phyloP scores from a whole-genome alignment of 2,113 vertebrate species.

The Crotalus helleri region DNA sequence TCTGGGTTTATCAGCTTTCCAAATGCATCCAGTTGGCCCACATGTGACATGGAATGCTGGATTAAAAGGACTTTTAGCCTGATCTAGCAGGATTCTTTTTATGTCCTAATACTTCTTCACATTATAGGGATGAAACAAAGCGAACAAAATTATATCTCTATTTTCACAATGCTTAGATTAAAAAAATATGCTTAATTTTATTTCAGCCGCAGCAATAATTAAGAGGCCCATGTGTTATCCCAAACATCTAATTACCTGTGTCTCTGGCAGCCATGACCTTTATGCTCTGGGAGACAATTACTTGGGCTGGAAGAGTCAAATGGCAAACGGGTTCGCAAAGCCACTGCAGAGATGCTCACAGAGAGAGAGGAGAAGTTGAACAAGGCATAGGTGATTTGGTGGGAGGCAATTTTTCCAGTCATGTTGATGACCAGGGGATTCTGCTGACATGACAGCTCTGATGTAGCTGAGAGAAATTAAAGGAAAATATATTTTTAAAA shows the following conservation, averaged over 20 bases:
- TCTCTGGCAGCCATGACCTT: slow-evolving; percentile 68
- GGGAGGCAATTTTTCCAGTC: slow-evolving; percentile 67
- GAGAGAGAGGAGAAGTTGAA: slow-evolving; percentile 82
- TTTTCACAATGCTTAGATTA: not conserved
- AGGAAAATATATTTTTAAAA: not conserved
- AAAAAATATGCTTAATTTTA: not conserved
- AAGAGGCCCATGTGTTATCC: not conserved
- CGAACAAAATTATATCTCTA: not conserved
- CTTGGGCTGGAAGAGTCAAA: slow-evolving; percentile 67
- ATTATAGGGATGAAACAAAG: not conserved
- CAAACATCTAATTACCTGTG: slow-evolving; percentile 61
- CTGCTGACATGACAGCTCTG: slow-evolving; percentile 82
- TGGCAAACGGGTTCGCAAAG: slow-evolving; percentile 76
- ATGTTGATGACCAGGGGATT: slow-evolving; percentile 84
- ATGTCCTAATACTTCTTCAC: not conserved
- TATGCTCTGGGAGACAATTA: slow-evolving; percentile 74
- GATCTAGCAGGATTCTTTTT: not conserved
- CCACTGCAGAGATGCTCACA: slow-evolving; percentile 84
- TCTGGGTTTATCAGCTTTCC: not conserved
- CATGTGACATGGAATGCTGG: not conserved
- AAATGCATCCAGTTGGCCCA: not conserved
- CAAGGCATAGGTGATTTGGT: slow-evolving; percentile 68
- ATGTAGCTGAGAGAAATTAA: slow-evolving; percentile 67
- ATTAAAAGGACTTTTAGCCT: not conserved
- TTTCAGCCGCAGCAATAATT: not conserved